phyloP scores from a whole-genome alignment of 1,140 invertebrate genomes.

The Zaprionus davidi region DNA sequence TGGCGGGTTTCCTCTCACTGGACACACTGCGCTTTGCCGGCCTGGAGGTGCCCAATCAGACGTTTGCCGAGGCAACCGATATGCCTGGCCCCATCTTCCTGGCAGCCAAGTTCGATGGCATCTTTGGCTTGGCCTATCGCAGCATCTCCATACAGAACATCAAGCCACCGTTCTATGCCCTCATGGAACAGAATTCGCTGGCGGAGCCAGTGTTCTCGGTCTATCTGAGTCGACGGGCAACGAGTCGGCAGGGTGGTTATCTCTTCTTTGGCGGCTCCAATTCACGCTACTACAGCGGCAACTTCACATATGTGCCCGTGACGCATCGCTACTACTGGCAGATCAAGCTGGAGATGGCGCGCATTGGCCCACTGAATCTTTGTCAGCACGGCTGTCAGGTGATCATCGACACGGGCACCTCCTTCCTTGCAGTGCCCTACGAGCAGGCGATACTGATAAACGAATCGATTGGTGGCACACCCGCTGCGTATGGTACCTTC shows the following conservation, averaged over 20 bases:
- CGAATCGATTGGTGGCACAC: constrained; percentile 60
- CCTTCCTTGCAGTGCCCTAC: constrained; percentile 88
- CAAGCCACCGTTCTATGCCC: constrained; percentile 96
- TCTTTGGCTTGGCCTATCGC: constrained; percentile 95
- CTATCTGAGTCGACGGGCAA: constrained; percentile 90
- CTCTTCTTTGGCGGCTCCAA: constrained; percentile 78
- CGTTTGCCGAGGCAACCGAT: constrained; percentile 97
- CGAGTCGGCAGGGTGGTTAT: constrained; percentile 56
- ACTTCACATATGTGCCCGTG: constrained; percentile 76
- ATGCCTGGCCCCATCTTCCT: constrained; percentile 96
- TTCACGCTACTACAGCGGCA: constrained; percentile 60
- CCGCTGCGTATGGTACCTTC: constrained; percentile 60
- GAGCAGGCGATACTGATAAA: constrained; percentile 66
- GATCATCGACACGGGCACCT: constrained; percentile 92
- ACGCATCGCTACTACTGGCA: constrained; percentile 79
- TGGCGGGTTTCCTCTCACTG: constrained; percentile 97
- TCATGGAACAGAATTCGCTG: constrained; percentile 94
- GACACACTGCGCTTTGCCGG: constrained; percentile 91
- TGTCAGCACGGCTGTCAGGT: constrained; percentile 86
- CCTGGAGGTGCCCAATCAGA: constrained; percentile 90
- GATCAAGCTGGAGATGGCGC: constrained; percentile 63
- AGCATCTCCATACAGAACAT: constrained; percentile 96
- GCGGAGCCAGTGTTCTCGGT: constrained; percentile 95
- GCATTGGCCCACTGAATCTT: constrained; percentile 60
- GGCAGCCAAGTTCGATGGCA: constrained; percentile 98